Base-by-base conservation (phyloP, 2,797 vertebrate genomes). In the Hozukius guyotensis region DNA sequence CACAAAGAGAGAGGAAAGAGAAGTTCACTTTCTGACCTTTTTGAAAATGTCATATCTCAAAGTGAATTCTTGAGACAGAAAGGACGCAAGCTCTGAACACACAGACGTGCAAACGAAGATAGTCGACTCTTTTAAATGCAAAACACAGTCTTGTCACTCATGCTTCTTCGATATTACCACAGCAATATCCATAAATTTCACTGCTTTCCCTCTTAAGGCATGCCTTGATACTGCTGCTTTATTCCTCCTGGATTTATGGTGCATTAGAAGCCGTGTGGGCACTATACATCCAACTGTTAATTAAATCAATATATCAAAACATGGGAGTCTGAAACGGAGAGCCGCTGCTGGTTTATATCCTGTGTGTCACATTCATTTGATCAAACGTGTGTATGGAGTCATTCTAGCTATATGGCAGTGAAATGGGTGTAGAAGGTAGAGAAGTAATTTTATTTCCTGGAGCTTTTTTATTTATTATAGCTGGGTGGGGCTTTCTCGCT, bases 1-100 rank as follows among this genome's bases (percentile, higher is more conserved):
- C 61, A 77, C 24, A 82, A 11, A 68, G 52, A 42, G 5, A 49
- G 32, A 64, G 61, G 14, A 9, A 42, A 12, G n/a, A 69, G 25
- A 61, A 61, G 59, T 72, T 82, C 72, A 72, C 11, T 72, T 80
- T 63, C 8, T 81, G 87, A 90, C 82, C 91, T 90, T 92, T 87
- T 4, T 25, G 31, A 67, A 89, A 91, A 87, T 88, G 87, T 83
- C 86, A 92, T 9, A 36, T 10, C 36, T 49, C 31, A 64, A 76
- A 70, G 61, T 5, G 52, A 69, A 71, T 78, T 59, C 24, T 16
- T 32, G 38, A 75, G 63, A 75, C 69, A n/a, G 57, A 81, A 59
- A 22, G 49, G 29, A 68, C 8, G 13, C 32, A 71, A 60, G 24
- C 61, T 77, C 49, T 6, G 63, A 75, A n/a, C 32, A 52, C 31